phyloP scores from a whole-genome alignment of 2,888 invertebrate genomes.

The Clistopyga incitator region DNA sequence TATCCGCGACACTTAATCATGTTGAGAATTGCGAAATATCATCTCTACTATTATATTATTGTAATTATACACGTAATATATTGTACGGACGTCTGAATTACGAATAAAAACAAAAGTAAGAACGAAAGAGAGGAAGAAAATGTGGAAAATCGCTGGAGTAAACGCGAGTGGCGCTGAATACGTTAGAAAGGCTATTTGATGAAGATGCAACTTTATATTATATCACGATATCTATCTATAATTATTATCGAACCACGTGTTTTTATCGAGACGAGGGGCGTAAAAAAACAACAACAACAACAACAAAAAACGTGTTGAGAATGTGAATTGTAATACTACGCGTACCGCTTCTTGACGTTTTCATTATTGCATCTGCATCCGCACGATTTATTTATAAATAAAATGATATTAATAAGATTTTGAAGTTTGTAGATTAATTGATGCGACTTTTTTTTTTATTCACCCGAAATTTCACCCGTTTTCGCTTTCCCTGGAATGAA shows the following conservation, averaged over 20 bases:
- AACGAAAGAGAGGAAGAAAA: slow-evolving; percentile 56
- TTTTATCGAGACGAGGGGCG: slow-evolving; percentile 78
- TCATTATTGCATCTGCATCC: slow-evolving; percentile 84
- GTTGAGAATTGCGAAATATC: slow-evolving; percentile 80
- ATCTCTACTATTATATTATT: slow-evolving; percentile 77
- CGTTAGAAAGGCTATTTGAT: slow-evolving; percentile 71
- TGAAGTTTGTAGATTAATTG: slow-evolving; percentile 39
- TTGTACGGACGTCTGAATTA: slow-evolving; percentile 66
- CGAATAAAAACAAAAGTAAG: slow-evolving; percentile 17
- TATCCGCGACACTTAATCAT: slow-evolving; percentile 78
- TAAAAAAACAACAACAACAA: slow-evolving; percentile 21
- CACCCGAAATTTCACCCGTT: too few relatives aligned
- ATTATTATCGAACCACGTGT: slow-evolving; percentile 78
- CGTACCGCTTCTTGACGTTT: slow-evolving; percentile 84
- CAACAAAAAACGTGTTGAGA: slow-evolving; percentile 78
- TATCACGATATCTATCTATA: slow-evolving; percentile 79
- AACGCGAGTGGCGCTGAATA: slow-evolving; percentile 54
- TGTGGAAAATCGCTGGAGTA: slow-evolving; percentile 59
- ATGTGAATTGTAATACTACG: slow-evolving; percentile 82
- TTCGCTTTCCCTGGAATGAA: background rate
- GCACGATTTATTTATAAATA: slow-evolving; percentile 85
- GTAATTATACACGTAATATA: slow-evolving; percentile 79
- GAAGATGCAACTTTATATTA: slow-evolving; percentile 81
- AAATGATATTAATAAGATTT: slow-evolving; percentile 77
- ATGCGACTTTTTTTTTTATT: background rate